Conservation (phyloP, 2,888 invertebrate genomes). For the Tetrapedia diversipes region DNA sequence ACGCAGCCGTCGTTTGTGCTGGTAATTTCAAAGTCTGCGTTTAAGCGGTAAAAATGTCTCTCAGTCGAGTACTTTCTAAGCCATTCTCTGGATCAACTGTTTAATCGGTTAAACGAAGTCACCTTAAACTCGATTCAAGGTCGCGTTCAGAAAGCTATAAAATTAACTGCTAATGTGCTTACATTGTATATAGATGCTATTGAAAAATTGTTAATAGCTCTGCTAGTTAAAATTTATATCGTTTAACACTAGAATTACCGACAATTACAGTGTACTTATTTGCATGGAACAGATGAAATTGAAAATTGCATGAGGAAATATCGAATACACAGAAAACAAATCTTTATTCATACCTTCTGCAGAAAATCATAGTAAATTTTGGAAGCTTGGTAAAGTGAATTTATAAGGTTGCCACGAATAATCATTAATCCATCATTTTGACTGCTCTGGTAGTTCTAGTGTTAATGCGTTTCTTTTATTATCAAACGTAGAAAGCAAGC, state of each 20-base stretch:
- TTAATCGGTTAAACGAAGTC: not conserved
- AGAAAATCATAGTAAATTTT: too few species aligned
- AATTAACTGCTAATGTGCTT: too few species aligned
- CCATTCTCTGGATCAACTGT: not conserved
- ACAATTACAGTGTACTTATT: too few species aligned
- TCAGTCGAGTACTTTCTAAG: not conserved
- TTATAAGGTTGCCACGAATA: not conserved
- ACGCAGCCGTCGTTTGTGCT: not conserved
- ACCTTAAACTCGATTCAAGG: not conserved
- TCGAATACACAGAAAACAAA: too few species aligned
- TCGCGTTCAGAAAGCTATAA: not conserved
- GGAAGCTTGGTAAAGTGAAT: too few species aligned
- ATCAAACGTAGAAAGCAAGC: slow-evolving; percentile 24
- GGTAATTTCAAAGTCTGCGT: not conserved
- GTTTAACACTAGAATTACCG: too few species aligned
- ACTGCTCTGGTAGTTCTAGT: not conserved
- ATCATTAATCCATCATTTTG: not conserved
- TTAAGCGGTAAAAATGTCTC: not conserved
- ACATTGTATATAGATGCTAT: not conserved
- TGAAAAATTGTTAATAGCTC: not conserved
- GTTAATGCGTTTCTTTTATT: not conserved
- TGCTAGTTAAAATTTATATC: not conserved
- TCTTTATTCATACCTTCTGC: too few species aligned
- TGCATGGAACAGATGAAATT: too few species aligned
- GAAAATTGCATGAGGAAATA: too few species aligned